phyloP scores from a whole-genome alignment of 1,140 invertebrate genomes.

The Procambarus clarkii region DNA sequence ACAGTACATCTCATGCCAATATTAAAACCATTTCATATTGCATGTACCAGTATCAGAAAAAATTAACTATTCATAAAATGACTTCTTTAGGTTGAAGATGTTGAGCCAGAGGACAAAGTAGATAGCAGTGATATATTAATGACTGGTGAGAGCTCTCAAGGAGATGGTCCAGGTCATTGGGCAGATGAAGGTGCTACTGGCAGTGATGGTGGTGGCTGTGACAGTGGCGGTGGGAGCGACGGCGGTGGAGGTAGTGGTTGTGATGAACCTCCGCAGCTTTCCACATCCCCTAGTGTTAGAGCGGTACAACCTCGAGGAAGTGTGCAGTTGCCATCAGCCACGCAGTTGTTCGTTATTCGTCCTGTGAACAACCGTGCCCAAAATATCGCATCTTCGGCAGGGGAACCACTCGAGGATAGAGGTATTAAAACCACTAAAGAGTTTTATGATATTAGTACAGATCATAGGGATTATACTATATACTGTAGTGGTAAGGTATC shows the following conservation, averaged over 20 bases:
- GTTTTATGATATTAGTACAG: no score
- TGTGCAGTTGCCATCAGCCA: slow-evolving; percentile 47
- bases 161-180: slow-evolving; percentile 35
- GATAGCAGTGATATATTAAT: slow-evolving; percentile 45
- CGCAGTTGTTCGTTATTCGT: slow-evolving; percentile 63
- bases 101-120: slow-evolving; percentile 38
- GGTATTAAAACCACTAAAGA: slow-evolving; percentile 22
- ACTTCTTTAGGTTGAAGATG: slow-evolving; percentile 48
- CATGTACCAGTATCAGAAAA: no score
- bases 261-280: slow-evolving; percentile 65
- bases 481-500: no score
- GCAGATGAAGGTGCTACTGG: slow-evolving; percentile 19
- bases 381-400: slow-evolving; percentile 41
- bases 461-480: no score
- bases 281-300: slow-evolving; percentile 56
- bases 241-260: slow-evolving; percentile 30
- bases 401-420: slow-evolving; percentile 59
- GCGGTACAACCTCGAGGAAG: slow-evolving; percentile 62
- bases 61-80: not conserved
- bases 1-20: no score
- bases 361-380: slow-evolving; percentile 68
- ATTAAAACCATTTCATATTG: no score
- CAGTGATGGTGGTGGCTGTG: slow-evolving; percentile 36
- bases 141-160: slow-evolving; percentile 36
- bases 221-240: slow-evolving; percentile 28